A percentile compares a stretch with the other conserved stretches of the same genome.
Evolutionary conservation across 2,797 vertebrate genomes (phyloP).

Genomic region (Xenopus petersii): DNA sequence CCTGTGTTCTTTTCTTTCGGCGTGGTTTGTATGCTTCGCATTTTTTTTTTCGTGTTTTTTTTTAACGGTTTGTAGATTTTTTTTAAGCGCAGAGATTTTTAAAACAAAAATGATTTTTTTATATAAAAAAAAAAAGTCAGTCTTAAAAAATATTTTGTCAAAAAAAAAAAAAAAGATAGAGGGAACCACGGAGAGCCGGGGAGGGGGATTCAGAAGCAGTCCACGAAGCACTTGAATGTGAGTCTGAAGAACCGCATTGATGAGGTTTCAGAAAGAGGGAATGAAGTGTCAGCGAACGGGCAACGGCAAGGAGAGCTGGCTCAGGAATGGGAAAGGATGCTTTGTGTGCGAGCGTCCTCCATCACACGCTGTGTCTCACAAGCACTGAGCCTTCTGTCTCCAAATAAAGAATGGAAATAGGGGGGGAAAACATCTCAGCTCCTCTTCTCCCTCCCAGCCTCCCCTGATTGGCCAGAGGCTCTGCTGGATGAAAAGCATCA

Average conservation of each 20-base stretch:
- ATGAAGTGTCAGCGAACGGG: slow-evolving; percentile 59
- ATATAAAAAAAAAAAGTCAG: too few relatives aligned
- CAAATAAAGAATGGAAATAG: slow-evolving; percentile 44
- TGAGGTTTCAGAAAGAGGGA: slow-evolving; percentile 62
- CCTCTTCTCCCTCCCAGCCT: slow-evolving; percentile 8
- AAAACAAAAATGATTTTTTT: too few relatives aligned
- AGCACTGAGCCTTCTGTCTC: slow-evolving; percentile 33
- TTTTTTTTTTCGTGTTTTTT: background rate
- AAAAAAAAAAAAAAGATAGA: slow-evolving; percentile 38
- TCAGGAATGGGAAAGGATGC: slow-evolving; percentile 18
- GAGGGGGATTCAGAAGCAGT: slow-evolving; percentile 76
- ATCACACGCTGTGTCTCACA: slow-evolving; percentile 31
- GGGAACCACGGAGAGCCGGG: slow-evolving; percentile 53
- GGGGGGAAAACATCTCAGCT: background rate
- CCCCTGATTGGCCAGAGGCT: slow-evolving; percentile 21
- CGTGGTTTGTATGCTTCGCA: slow-evolving; percentile 68
- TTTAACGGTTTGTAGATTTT: too few relatives aligned
- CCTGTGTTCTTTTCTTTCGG: slow-evolving; percentile 68
- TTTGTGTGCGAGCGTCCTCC: slow-evolving; percentile 24
- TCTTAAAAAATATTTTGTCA: background rate
- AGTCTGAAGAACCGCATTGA: slow-evolving; percentile 88
- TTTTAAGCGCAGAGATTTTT: too few relatives aligned
- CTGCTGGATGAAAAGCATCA: slow-evolving; percentile 22
- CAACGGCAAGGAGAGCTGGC: slow-evolving; percentile 21
- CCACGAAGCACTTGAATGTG: slow-evolving; percentile 86